Evolutionary conservation across 1,140 invertebrate species (phyloP).

Genomic region (Pentalonia nigronervosa): DNA sequence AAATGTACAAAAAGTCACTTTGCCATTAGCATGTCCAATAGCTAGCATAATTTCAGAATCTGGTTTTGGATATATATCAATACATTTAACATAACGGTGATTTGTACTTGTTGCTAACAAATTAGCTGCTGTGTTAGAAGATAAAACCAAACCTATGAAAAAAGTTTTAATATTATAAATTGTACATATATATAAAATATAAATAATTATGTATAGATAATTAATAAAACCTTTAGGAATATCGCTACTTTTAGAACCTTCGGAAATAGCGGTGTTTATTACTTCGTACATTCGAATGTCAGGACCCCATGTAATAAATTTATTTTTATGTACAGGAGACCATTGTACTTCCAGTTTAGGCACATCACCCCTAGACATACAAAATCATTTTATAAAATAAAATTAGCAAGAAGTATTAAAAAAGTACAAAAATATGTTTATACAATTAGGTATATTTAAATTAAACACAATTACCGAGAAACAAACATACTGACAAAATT

Average conservation of each 20-base stretch:
- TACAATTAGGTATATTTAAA: not conserved
- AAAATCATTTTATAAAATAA: not conserved
- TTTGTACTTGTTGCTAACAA: slow-evolving; percentile 73
- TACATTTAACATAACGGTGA: slow-evolving; percentile 75
- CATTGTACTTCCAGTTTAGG: slow-evolving; percentile 78
- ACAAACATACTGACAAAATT: slow-evolving; percentile 23
- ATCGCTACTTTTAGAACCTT: slow-evolving; percentile 27
- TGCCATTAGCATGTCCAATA: slow-evolving; percentile 86
- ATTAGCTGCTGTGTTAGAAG: slow-evolving; percentile 72
- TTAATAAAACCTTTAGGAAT: slow-evolving; percentile 39
- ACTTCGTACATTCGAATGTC: slow-evolving; percentile 86
- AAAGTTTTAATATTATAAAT: not conserved
- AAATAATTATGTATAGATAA: not conserved
- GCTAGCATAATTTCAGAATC: slow-evolving; percentile 81
- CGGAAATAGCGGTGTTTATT: slow-evolving; percentile 35
- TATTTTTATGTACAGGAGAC: slow-evolving; percentile 79
- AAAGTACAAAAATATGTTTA: not conserved
- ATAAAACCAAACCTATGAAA: slow-evolving; percentile 71
- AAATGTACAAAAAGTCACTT: slow-evolving; percentile 81
- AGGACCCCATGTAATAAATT: slow-evolving; percentile 86
- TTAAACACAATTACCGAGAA: not conserved
- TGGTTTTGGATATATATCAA: slow-evolving; percentile 79
- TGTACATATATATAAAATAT: not conserved
- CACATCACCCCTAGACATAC: slow-evolving; percentile 62
- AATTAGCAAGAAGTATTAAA: too few relatives aligned